Conservation (phyloP, 2,888 invertebrate genomes). For the Drosophila vallismaia region DNA sequence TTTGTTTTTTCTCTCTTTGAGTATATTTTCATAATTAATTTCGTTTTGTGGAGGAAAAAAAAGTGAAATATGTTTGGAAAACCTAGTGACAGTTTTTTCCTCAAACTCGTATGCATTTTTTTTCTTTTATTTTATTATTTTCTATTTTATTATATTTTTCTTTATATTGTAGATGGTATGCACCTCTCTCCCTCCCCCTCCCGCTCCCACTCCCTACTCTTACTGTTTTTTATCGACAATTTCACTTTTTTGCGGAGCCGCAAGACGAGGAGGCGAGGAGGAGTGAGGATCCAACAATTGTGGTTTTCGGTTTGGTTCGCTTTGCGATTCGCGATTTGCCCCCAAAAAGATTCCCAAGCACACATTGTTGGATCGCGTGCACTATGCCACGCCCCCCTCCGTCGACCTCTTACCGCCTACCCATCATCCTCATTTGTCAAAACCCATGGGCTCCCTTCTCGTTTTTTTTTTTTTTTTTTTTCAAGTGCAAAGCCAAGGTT, state of each 20-base stretch:
- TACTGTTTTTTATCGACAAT: constrained; percentile 65
- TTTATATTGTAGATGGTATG: not conserved
- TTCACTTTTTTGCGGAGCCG: constrained; percentile 70
- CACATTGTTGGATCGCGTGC: constrained; percentile 71
- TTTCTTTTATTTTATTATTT: not conserved
- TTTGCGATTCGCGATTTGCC: constrained; percentile 2
- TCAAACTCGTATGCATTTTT: not conserved
- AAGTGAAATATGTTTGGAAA: constrained; percentile 65
- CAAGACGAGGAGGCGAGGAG: constrained; percentile 21
- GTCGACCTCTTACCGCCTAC: too few relatives aligned
- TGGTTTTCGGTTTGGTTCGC: constrained; percentile 35
- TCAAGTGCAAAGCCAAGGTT: constrained; percentile 76
- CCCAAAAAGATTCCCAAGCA: constrained; percentile 65
- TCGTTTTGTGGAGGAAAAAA: constrained; percentile 44
- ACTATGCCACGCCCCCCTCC: constrained; percentile 7
- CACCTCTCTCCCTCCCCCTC: not conserved
- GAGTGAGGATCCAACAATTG: constrained; percentile 63
- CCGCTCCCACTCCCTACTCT: too few relatives aligned
- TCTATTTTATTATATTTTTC: constrained; percentile 3
- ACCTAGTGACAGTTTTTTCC: constrained; percentile 67
- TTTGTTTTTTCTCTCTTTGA: constrained; percentile 21
- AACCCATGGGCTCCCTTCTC: constrained; percentile 46
- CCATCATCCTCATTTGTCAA: constrained; percentile 53
- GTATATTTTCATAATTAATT: constrained; percentile 75
- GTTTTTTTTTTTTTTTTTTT: constrained; percentile 31